Base-by-base conservation (phyloP, 2,797 vertebrate species). In the Poliocrania exsul region DNA sequence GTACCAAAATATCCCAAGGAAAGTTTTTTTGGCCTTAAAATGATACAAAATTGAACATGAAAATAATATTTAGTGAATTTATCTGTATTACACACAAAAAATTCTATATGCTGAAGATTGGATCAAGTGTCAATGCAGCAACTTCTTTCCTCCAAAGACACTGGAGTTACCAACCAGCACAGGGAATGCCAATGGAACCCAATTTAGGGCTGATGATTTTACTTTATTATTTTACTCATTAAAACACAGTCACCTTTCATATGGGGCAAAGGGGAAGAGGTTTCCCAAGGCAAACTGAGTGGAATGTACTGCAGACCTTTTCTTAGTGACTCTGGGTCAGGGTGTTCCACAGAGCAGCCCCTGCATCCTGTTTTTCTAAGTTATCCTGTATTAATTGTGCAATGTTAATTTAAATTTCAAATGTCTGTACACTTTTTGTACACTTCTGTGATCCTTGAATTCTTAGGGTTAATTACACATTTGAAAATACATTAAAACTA, bases 401-500 rank as follows among this genome's bases (percentile, higher is more conserved):
- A 65, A 78, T 31, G 54, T 53, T 66, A 79, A 31, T 82, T 96
- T 33, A 64, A 81, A n/a, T 82, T 96, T 31, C 60, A 87, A 70
- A 47, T 19, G 29, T 81, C 90, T 74, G 85, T 89, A 64, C 42
- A 42, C 26, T 71, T 93, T 93, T 92, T 82, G 79, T 87, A 93
- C 47, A 57, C 13, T 56, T 56, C 51, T 40, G 26, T 73, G 80
- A 81, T 91, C 74, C 60, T 77, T 56, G 31, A 92, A 77, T 89
- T 77, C 79, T 73, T 92, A 87, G 65, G 46, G 56, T 53, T 85
- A 87, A 71, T 67, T 60, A 83, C 44, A 60, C 21, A 20, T 72
- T 81, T 71, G 66, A 85, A 91, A 92, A 88, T 26, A 87, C 56
- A 87, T 91, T 94, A 78, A 94, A 94, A 91, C 24, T 2, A 23